A percentile compares a stretch with the other conserved stretches of the same genome.
phyloP scores from a whole-genome alignment of 2,888 invertebrate species.

The Xanthia togata region DNA sequence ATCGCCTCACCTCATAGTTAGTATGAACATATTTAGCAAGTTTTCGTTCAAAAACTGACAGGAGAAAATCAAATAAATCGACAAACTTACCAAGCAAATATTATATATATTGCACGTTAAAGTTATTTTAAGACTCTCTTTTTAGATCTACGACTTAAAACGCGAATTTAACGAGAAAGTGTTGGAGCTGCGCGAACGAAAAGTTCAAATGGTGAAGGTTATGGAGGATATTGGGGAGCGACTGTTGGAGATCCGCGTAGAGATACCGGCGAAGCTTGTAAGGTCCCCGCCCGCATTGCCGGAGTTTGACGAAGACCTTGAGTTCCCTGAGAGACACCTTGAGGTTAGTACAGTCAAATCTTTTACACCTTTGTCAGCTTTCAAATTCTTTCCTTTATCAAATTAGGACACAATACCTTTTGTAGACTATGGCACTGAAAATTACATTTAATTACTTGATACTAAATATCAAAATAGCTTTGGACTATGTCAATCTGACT shows the following conservation, averaged over 20 bases:
- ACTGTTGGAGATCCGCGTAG: constrained; percentile 89
- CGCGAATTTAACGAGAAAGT: constrained; percentile 84
- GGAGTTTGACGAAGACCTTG: constrained; percentile 86
- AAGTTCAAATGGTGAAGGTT: constrained; percentile 76
- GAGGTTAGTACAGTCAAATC: constrained; percentile 74
- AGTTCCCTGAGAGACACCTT: constrained; percentile 91
- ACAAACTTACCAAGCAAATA: background rate
- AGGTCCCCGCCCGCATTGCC: constrained; percentile 86
- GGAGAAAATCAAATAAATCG: background rate
- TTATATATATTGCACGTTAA: background rate
- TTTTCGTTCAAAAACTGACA: background rate
- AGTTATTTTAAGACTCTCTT: background rate
- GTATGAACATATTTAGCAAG: background rate
- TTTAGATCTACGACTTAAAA: constrained; percentile 84
- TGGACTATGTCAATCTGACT: background rate
- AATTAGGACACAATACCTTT: background rate
- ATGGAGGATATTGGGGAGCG: constrained; percentile 84
- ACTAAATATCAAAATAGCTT: background rate
- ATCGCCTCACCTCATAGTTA: background rate
- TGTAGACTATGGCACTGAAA: background rate
- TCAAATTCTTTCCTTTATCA: background rate
- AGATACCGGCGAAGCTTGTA: constrained; percentile 88
- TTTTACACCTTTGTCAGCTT: background rate
- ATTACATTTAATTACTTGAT: background rate
- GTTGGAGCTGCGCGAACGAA: constrained; percentile 81